Base-by-base conservation (phyloP, 2,888 invertebrate genomes). In the Gastracanthus pulcherrimus region DNA sequence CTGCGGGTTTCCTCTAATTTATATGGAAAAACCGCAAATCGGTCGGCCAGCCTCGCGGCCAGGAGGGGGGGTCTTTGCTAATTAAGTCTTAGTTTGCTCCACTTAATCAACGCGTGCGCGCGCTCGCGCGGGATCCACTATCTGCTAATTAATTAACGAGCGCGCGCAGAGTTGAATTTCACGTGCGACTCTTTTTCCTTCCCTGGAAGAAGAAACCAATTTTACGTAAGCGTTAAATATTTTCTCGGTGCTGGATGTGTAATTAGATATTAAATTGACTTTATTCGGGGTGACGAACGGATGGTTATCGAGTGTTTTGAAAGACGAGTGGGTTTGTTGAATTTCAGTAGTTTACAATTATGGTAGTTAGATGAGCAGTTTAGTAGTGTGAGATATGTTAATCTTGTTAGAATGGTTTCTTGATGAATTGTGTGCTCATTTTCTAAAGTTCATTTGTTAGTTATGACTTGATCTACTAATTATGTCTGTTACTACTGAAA, bases 1-100 rank as follows among this genome's bases (percentile, higher is more conserved):
- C 71, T 76, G 72, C 69, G 76, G 67, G 51, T 72, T 80, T 80
- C 64, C 79, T 82, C 76, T 76, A 75, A 78, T 78, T 82, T 76
- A 71, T 71, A 70, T 76, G 69, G 62, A 82, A 82, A 82, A 82
- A 82, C 75, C 72, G 79, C 76, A 79, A 82, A 82, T 79, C 82
- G 76, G 76, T 82, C 70, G 70, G 19, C 29, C 66, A 62, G 23
- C 23, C 9, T 34, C 9, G 26, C 26, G 26, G 55, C 55, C 55
- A 55, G 55, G 36, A 26, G 64, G 55, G 16, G 36, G 34, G 64
- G 55, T 66, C 58, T 74, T 78, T 78, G 72, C 82, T 78, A 75
- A 78, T 78, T 78, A 82, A 75, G 75, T 69, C 82, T 82, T 75
- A 78, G 70, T 78, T 75, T 78, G 62, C 75, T 70, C 78, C 75